These are phyloP conservation scores for Bolborhynchus lineola DNA, from an alignment of 2,113 vertebrate species.

Conservation along the genomic window DNA sequence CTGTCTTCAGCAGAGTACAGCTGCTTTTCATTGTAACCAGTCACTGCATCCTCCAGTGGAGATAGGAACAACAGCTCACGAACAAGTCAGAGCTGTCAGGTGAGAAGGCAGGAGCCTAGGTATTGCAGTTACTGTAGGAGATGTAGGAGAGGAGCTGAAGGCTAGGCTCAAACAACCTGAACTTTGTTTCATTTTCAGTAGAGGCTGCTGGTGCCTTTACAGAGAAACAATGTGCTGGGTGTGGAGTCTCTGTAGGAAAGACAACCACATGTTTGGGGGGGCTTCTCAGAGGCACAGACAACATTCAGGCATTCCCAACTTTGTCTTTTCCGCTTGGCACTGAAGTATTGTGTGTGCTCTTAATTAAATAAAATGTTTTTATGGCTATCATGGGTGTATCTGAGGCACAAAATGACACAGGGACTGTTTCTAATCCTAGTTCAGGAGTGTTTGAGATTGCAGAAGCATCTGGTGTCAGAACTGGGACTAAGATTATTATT, in stretches of 20 bases:
- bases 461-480: slow-evolving; percentile 88
- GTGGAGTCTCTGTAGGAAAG: neutral
- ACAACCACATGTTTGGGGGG: neutral
- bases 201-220: neutral
- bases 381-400: neutral
- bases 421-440: slow-evolving; percentile 61
- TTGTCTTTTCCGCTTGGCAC: neutral
- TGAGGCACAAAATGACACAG: neutral
- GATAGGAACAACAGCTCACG: fast-evolving
- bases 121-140: neutral
- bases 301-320: neutral
- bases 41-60: neutral
- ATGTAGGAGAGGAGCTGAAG: neutral
- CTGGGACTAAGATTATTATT: slow-evolving; percentile 93
- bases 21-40: neutral
- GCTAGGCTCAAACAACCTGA: neutral
- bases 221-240: neutral
- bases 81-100: neutral
- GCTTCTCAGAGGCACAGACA: neutral
- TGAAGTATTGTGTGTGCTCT: neutral
- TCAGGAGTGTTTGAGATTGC: slow-evolving; percentile 91
- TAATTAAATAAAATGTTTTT: neutral
- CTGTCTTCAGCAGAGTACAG: neutral
- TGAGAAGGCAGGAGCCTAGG: neutral
- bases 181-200: neutral